Conservation (phyloP, 2,113 vertebrate species). For the Amphiprion percula region DNA sequence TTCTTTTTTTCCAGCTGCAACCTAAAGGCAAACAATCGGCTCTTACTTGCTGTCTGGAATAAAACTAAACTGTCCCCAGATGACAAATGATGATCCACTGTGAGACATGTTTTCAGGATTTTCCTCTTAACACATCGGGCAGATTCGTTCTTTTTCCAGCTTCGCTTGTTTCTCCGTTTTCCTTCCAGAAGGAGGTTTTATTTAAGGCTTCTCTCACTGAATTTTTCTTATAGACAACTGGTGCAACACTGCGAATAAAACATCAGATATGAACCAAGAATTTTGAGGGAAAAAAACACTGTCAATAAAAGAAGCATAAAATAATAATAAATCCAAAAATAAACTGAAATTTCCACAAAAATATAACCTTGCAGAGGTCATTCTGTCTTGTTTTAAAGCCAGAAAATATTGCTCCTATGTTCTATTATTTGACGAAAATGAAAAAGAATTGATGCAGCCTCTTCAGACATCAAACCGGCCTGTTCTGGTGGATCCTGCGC, state of each 20-base stretch:
- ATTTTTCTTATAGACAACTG: not conserved
- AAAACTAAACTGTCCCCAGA: conserved; percentile 28
- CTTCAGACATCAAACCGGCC: conserved; percentile 9
- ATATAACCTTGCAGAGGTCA: not conserved
- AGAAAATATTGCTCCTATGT: not conserved
- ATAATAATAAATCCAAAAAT: conserved; percentile 16
- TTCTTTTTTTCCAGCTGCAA: not conserved
- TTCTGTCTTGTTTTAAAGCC: not conserved
- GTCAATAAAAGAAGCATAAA: conserved; percentile 19
- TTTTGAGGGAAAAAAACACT: not conserved
- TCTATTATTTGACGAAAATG: not conserved
- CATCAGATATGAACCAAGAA: not conserved
- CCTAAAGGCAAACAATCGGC: conserved; percentile 22
- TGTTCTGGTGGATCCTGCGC: conserved; percentile 26
- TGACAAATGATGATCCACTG: conserved; percentile 11
- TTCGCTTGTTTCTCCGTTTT: not conserved
- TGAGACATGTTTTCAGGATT: conserved; percentile 5
- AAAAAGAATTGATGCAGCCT: not conserved
- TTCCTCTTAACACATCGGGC: not conserved
- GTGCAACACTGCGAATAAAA: not conserved
- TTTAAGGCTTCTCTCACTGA: not conserved
- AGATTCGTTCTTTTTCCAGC: not conserved
- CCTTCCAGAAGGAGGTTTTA: not conserved
- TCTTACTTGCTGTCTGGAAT: conserved; percentile 19
- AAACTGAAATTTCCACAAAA: not conserved